These are phyloP conservation scores for Calcarius ornatus DNA, from an alignment of 2,113 vertebrate species.

Conservation along the genomic window DNA sequence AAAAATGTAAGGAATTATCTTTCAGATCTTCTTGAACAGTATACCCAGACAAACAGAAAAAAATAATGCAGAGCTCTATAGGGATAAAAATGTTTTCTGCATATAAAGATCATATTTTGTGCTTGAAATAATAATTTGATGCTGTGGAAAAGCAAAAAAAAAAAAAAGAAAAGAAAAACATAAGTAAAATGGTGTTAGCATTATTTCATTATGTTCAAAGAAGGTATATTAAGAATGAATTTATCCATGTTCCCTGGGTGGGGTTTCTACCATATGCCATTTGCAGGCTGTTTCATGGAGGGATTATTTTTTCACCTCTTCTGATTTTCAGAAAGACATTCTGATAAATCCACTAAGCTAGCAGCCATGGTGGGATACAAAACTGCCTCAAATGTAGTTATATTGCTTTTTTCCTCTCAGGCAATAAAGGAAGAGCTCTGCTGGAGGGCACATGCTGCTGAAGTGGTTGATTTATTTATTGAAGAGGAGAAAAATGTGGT, in stretches of 20 bases:
- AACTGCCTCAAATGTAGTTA: neutral
- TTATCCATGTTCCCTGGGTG: neutral
- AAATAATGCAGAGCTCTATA: neutral
- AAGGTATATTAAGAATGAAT: neutral
- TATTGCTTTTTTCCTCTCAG: slow-evolving; percentile 21
- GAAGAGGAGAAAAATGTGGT: slow-evolving; percentile 68
- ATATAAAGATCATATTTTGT: neutral
- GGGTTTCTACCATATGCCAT: neutral
- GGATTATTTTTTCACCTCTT: neutral
- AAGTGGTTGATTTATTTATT: slow-evolving; percentile 62
- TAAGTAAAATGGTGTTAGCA: neutral
- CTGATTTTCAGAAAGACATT: neutral
- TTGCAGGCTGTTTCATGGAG: neutral
- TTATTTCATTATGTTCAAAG: neutral
- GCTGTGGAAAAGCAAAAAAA: neutral
- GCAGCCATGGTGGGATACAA: neutral
- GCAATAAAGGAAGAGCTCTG: slow-evolving; percentile 68
- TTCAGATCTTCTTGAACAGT: neutral
- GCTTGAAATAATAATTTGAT: neutral
- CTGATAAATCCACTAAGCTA: neutral
- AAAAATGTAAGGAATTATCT: slow-evolving; percentile 61
- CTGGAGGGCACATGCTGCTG: slow-evolving; percentile 67
- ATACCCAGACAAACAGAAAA: neutral
- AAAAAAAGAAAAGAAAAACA: neutral
- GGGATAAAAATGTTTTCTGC: neutral